phyloP scores from a whole-genome alignment of 2,888 invertebrate genomes.

The Luperina nickerlii region DNA sequence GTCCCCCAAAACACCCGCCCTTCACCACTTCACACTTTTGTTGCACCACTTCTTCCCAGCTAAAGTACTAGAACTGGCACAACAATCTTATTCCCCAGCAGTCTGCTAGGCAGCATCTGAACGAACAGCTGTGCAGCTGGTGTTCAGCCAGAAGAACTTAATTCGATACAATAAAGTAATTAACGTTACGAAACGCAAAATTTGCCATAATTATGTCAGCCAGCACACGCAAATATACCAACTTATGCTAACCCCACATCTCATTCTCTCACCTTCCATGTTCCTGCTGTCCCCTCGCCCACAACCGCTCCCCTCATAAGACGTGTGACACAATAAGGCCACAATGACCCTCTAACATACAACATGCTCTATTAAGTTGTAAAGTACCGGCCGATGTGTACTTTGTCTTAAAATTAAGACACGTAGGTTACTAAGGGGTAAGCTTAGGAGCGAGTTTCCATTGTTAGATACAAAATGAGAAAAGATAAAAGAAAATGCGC shows the following conservation, averaged over 20 bases:
- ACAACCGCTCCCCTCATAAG: neutral
- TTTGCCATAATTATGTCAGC: neutral
- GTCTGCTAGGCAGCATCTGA: too few relatives aligned
- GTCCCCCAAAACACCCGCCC: too few relatives aligned
- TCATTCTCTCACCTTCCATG: neutral
- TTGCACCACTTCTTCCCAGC: too few relatives aligned
- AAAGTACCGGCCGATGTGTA: constrained; percentile 38
- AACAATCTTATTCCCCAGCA: too few relatives aligned
- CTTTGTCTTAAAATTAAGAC: constrained; percentile 39
- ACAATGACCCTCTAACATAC: constrained; percentile 33
- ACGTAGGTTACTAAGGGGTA: constrained; percentile 6
- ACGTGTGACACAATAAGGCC: constrained; percentile 7
- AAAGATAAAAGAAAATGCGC: too few relatives aligned
- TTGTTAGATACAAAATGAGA: neutral
- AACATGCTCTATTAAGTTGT: constrained; percentile 46
- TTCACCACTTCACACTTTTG: too few relatives aligned
- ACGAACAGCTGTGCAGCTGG: too few relatives aligned
- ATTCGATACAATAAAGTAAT: neutral
- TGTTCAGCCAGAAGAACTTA: too few relatives aligned
- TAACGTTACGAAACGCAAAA: neutral
- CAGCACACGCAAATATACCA: neutral
- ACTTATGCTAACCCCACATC: neutral
- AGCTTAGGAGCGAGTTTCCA: neutral
- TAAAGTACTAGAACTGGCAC: too few relatives aligned
- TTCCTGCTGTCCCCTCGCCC: neutral